Conservation (phyloP, 2,888 invertebrate species). For the Anaspis maculata region DNA sequence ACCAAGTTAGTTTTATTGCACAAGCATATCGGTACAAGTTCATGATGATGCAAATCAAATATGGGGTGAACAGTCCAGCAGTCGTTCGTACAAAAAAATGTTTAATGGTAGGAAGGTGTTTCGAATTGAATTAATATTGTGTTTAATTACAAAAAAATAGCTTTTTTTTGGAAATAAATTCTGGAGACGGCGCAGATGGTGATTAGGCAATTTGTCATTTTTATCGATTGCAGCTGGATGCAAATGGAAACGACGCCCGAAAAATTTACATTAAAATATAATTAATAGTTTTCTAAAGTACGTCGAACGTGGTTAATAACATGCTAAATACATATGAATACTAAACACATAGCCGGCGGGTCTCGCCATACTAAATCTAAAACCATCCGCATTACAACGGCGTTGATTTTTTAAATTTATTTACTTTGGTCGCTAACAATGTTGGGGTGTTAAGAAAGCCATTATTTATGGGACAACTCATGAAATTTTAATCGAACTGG, state of each 20-base stretch:
- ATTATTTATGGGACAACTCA: constrained; percentile 17
- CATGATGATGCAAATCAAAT: no score
- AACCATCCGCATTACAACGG: constrained; percentile 10
- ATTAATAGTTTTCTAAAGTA: constrained; percentile 16
- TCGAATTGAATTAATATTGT: no score
- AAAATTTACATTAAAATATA: constrained; percentile 17
- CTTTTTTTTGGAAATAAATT: no score
- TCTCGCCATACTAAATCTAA: constrained; percentile 12
- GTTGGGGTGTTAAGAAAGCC: constrained; percentile 15
- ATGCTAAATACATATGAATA: constrained; percentile 16
- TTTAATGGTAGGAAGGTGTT: no score
- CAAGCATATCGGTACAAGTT: no score
- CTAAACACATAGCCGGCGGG: constrained; percentile 10
- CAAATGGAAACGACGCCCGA: constrained; percentile 12
- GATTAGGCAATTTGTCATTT: constrained; percentile 16
- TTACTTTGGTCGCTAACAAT: constrained; percentile 14
- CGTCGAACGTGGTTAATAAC: constrained; percentile 15
- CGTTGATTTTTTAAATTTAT: constrained; percentile 16
- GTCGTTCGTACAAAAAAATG: no score
- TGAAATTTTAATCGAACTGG: constrained; percentile 13
- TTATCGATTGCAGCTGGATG: constrained; percentile 15
- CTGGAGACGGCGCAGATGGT: no score
- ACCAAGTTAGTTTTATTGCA: no score
- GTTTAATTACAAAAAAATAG: no score
- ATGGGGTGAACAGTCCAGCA: no score